phyloP scores from a whole-genome alignment of 2,797 vertebrate genomes.

The Acrossocheilus fasciatus region DNA sequence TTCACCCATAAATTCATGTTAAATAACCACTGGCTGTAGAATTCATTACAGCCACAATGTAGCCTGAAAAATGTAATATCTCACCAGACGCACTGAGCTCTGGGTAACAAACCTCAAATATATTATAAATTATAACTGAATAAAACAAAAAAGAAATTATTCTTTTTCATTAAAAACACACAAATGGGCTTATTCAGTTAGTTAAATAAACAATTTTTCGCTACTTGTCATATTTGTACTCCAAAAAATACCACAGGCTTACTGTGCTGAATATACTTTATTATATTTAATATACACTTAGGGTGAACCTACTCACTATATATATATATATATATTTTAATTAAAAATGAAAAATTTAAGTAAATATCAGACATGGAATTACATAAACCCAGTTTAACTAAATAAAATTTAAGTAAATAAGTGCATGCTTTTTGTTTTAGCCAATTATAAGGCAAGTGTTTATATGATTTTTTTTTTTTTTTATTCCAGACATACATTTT shows the following conservation, averaged over 20 bases:
- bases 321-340: too few relatives aligned
- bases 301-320: background rate
- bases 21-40: conserved; percentile 13
- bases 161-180: background rate
- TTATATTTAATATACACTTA: background rate
- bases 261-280: background rate
- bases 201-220: background rate
- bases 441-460: background rate
- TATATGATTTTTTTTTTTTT: background rate
- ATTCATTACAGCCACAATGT: conserved; percentile 11
- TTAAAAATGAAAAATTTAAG: background rate
- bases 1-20: background rate
- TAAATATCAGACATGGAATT: background rate
- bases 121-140: background rate
- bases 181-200: background rate
- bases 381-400: background rate
- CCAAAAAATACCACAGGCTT: background rate
- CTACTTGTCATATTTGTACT: background rate
- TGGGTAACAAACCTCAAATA: conserved; percentile 1
- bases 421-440: background rate
- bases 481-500: background rate
- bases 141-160: background rate
- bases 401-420: background rate
- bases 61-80: background rate
- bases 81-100: background rate